These are phyloP conservation scores for Drosophila grimshawi DNA, from an alignment of 1,140 invertebrate species.

Conservation along the genomic window DNA sequence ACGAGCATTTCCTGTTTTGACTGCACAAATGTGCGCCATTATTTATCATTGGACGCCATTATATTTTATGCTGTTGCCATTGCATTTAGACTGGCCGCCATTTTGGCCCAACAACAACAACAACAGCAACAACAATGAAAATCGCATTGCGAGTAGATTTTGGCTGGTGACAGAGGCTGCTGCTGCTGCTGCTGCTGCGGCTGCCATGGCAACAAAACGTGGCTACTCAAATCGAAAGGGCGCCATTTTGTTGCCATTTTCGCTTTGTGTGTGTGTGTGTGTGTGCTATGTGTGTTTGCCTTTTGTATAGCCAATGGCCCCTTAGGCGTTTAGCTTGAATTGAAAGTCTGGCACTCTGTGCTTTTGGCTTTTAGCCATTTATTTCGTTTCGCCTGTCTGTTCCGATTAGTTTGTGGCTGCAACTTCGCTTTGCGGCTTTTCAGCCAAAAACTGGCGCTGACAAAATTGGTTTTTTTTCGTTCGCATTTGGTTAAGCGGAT, in stretches of 20 bases:
- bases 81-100: slow-evolving; percentile 38
- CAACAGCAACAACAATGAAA: slow-evolving; percentile 15
- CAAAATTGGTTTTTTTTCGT: slow-evolving; percentile 11
- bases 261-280: neutral
- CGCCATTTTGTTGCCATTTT: slow-evolving; percentile 51
- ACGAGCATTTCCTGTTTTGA: slow-evolving; percentile 50
- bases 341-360: neutral
- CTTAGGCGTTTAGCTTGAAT: slow-evolving; percentile 37
- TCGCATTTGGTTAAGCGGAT: slow-evolving; percentile 7
- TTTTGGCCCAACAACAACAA: slow-evolving; percentile 35
- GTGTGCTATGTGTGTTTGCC: slow-evolving; percentile 29
- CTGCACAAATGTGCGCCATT: slow-evolving; percentile 50
- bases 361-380: slow-evolving; percentile 20
- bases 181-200: slow-evolving; percentile 28
- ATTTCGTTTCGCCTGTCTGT: slow-evolving; percentile 36
- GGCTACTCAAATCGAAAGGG: slow-evolving; percentile 29
- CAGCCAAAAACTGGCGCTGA: slow-evolving; percentile 26
- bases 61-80: slow-evolving; percentile 41
- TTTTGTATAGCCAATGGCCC: slow-evolving; percentile 7
- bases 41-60: slow-evolving; percentile 45
- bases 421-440: slow-evolving; percentile 41
- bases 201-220: slow-evolving; percentile 47
- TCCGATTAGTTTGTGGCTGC: slow-evolving; percentile 41
- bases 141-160: slow-evolving; percentile 14
- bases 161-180: slow-evolving; percentile 4